Evolutionary conservation across 2,888 invertebrate species (phyloP).

Genomic region (Teinopalpus imperialis): DNA sequence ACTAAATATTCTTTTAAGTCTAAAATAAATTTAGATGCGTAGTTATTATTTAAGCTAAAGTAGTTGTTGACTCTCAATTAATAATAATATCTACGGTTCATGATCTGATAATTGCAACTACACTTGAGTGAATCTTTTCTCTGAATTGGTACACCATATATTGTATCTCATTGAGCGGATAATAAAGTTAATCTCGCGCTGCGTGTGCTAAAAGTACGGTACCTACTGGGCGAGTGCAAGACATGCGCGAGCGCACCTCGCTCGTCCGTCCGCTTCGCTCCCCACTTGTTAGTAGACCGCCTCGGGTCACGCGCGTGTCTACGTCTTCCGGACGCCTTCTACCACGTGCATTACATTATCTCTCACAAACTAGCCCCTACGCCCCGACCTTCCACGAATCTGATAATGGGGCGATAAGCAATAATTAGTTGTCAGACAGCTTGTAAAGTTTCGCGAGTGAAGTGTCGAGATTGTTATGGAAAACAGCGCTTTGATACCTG

Average conservation of each 20-base stretch:
- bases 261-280: conserved; percentile 28
- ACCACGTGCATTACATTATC: conserved; percentile 45
- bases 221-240: conserved; percentile 26
- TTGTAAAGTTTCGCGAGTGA: conserved; percentile 49
- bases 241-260: conserved; percentile 37
- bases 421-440: conserved; percentile 43
- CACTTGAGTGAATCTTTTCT: background rate
- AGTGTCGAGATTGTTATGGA: conserved; percentile 63
- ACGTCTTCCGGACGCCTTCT: conserved; percentile 32
- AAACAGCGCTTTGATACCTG: conserved; percentile 65
- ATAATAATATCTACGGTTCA: conserved; percentile 2
- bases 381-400: conserved; percentile 50
- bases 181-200: conserved; percentile 10
- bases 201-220: conserved; percentile 6
- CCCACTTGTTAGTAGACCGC: conserved; percentile 52
- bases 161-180: background rate
- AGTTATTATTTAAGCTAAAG: no score
- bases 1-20: no score
- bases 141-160: background rate
- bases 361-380: conserved; percentile 34
- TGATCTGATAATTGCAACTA: background rate
- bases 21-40: no score
- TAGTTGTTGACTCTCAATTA: no score
- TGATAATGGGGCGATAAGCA: conserved; percentile 63
- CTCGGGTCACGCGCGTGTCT: conserved; percentile 50